phyloP scores from a whole-genome alignment of 2,888 invertebrate species.

The Erpobdella octoculata region DNA sequence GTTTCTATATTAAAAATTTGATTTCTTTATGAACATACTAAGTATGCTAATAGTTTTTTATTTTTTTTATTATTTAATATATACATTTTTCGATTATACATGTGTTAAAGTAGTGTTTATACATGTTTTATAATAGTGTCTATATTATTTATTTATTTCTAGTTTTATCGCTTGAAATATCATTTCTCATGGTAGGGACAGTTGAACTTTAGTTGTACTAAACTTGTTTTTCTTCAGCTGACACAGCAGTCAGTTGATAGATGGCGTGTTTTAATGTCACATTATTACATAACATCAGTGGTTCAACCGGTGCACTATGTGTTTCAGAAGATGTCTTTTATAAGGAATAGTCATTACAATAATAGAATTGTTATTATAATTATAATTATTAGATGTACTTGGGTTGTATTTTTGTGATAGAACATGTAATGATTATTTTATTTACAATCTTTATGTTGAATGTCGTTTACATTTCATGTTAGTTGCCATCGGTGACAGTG shows the following conservation, averaged over 20 bases:
- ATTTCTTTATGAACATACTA: not conserved
- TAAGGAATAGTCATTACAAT: too few species aligned
- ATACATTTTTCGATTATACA: not conserved
- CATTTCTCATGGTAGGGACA: too few species aligned
- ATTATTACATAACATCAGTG: too few species aligned
- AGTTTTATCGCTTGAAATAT: too few species aligned
- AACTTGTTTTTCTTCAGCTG: too few species aligned
- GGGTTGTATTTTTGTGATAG: not conserved
- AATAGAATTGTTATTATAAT: not conserved
- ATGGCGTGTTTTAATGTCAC: too few species aligned
- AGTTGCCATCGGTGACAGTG: not conserved
- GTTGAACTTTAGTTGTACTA: too few species aligned
- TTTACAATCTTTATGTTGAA: not conserved
- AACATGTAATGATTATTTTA: not conserved
- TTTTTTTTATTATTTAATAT: not conserved
- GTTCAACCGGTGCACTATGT: too few species aligned
- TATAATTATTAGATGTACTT: not conserved
- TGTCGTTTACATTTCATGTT: not conserved
- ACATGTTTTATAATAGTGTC: not conserved
- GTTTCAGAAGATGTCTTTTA: too few species aligned
- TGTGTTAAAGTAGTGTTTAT: not conserved
- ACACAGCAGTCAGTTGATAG: too few species aligned
- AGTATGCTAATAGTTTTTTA: not conserved
- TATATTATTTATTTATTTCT: not conserved
- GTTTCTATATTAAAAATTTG: constrained; percentile 38